Evolutionary conservation across 2,113 vertebrate species (phyloP).

Genomic region (Nyctibius bracteatus): DNA sequence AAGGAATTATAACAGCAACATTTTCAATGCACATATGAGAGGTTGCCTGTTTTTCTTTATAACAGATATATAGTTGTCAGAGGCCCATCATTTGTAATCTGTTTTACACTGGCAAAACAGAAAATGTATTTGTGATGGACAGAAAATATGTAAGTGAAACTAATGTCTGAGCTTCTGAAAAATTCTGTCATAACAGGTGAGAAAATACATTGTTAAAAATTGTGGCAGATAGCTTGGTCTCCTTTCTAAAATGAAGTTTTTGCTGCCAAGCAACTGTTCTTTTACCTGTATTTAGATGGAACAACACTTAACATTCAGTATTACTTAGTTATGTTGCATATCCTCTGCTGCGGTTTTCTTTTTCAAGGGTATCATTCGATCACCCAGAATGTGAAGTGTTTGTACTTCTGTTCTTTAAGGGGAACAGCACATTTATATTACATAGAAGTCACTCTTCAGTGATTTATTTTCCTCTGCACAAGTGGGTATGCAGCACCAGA

Average conservation of each 20-base stretch:
- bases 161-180: not conserved
- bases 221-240: not conserved
- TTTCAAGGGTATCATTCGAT: constrained; percentile 48
- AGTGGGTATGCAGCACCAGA: not conserved
- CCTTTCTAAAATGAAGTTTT: not conserved
- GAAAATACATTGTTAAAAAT: constrained; percentile 4
- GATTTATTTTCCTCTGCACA: constrained; percentile 54
- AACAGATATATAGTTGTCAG: not conserved
- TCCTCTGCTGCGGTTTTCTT: not conserved
- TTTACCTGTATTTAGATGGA: constrained; percentile 26
- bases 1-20: not conserved
- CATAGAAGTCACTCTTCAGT: constrained; percentile 22
- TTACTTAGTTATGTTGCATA: not conserved
- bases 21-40: not conserved
- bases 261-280: not conserved
- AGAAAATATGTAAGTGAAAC: constrained; percentile 17
- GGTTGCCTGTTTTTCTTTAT: not conserved
- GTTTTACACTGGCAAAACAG: not conserved
- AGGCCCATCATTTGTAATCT: not conserved
- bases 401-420: constrained; percentile 49
- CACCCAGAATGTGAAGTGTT: constrained; percentile 37
- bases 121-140: not conserved
- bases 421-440: constrained; percentile 50
- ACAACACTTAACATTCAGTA: constrained; percentile 1
- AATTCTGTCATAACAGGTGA: constrained; percentile 3